A percentile compares a stretch with the other conserved stretches of the same genome.
These are phyloP conservation scores for Phthorimaea operculella DNA, from an alignment of 1,140 invertebrate species.

Conservation along the genomic window DNA sequence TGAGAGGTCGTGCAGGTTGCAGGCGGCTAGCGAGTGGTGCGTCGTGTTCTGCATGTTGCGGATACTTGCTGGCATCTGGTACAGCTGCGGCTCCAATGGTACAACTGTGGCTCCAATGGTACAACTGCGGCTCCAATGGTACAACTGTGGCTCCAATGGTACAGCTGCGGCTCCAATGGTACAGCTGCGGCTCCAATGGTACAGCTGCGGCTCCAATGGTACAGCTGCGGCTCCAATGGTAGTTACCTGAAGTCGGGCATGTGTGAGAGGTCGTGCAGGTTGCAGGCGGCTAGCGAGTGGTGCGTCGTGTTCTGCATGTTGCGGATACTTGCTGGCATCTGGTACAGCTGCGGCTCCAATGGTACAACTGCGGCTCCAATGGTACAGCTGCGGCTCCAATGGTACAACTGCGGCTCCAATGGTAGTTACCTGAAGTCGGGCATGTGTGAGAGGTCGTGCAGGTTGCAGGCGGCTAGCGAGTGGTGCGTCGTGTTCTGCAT, in stretches of 20 bases:
- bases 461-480: constrained; percentile 66
- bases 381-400: no score
- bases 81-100: constrained; percentile 35
- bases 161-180: not conserved
- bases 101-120: no score
- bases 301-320: constrained; percentile 13
- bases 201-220: no score
- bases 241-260: constrained; percentile 69
- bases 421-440: constrained; percentile 68
- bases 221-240: not conserved
- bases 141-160: not conserved
- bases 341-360: constrained; percentile 31
- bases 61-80: constrained; percentile 24
- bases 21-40: constrained; percentile 46
- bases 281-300: constrained; percentile 59
- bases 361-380: constrained; percentile 17
- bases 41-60: constrained; percentile 13
- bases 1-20: constrained; percentile 77
- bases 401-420: no score
- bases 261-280: constrained; percentile 77
- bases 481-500: constrained; percentile 12
- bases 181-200: not conserved
- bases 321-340: constrained; percentile 23
- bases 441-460: constrained; percentile 75
- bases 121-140: not conserved